Conservation (phyloP, 2,113 vertebrate genomes). For the Pterocles burchelli region DNA sequence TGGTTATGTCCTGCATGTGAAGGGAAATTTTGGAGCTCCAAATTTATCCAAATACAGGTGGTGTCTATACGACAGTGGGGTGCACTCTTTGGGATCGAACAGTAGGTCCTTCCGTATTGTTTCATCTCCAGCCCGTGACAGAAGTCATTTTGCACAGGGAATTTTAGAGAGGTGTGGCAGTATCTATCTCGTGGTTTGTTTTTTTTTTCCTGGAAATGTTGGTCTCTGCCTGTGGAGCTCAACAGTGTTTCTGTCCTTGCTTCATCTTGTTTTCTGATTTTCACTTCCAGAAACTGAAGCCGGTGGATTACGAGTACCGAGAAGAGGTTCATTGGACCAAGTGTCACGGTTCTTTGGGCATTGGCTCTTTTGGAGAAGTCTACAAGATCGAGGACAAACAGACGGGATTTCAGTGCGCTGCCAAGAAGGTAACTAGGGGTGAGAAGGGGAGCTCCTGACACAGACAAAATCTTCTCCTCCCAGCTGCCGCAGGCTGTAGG, state of each 20-base stretch:
- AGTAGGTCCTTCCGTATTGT: rapidly evolving
- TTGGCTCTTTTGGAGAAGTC: slow-evolving; percentile 92
- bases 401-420: slow-evolving; percentile 89
- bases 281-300: slow-evolving; percentile 83
- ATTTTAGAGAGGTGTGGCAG: background rate
- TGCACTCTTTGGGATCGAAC: background rate
- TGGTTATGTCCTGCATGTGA: background rate
- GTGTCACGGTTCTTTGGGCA: slow-evolving; percentile 79
- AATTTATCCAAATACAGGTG: background rate
- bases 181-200: background rate
- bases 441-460: background rate
- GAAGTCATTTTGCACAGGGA: background rate
- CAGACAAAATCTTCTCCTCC: background rate
- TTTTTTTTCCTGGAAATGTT: background rate
- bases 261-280: background rate
- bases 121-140: background rate
- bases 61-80: background rate
- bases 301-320: slow-evolving; percentile 89
- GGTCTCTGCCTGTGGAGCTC: background rate
- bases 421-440: slow-evolving; percentile 86
- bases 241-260: background rate
- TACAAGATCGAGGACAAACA: slow-evolving; percentile 87
- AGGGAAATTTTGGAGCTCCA: background rate
- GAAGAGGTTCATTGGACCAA: slow-evolving; percentile 87
- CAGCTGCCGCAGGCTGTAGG: background rate